Evolutionary conservation across 2,113 vertebrate species (phyloP).

Genomic region (Nesoenas mayeri): DNA sequence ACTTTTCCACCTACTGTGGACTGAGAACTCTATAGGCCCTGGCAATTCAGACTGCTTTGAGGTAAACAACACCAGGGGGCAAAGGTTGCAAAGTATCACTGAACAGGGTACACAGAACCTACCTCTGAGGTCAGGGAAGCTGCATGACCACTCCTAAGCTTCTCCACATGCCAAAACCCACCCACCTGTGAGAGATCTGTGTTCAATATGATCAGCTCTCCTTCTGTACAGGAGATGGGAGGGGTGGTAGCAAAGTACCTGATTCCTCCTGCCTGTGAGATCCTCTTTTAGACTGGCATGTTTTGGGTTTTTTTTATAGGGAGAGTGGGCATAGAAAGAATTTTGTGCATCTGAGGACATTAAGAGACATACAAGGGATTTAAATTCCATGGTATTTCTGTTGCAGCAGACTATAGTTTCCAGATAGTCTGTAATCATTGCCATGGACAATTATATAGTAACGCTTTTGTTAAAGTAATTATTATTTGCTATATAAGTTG

Average conservation of each 20-base stretch:
- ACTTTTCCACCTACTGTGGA: not conserved
- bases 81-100: not conserved
- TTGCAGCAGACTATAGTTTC: not conserved
- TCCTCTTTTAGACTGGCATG: not conserved
- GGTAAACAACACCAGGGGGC: rapidly evolving
- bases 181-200: not conserved
- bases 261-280: not conserved
- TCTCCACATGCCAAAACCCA: not conserved
- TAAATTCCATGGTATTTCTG: not conserved
- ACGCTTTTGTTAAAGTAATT: not conserved
- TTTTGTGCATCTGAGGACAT: not conserved
- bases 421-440: not conserved
- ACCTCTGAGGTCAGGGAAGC: not conserved
- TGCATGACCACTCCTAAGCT: not conserved
- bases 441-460: not conserved
- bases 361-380: not conserved
- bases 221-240: not conserved
- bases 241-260: not conserved
- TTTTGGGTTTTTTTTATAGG: not conserved
- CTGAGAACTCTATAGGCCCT: not conserved
- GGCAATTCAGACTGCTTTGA: not conserved
- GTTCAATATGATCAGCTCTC: too few relatives aligned
- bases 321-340: not conserved
- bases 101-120: not conserved
- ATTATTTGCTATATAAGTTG: not conserved